Percentiles rank a stretch among this genome's conserved stretches.
phyloP scores from a whole-genome alignment of 2,888 invertebrate genomes.

The Cosmorhoe ocellata region DNA sequence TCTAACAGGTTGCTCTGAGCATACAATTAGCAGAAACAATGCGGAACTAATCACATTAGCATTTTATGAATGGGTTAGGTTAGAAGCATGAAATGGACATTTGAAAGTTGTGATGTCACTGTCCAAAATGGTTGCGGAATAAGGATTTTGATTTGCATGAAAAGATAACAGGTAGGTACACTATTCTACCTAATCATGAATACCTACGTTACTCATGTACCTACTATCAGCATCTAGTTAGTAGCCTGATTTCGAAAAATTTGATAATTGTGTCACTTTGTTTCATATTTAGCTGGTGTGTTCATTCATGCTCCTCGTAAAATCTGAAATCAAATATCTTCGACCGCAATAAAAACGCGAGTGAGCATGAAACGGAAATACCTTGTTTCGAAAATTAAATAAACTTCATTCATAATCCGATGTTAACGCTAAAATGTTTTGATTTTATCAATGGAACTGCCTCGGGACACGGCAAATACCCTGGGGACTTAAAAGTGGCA shows the following conservation, averaged over 20 bases:
- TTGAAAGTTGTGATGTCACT: constrained; percentile 65
- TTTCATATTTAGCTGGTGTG: neutral
- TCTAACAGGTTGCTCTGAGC: constrained; percentile 50
- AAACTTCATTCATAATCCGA: constrained; percentile 30
- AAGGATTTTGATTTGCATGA: no score
- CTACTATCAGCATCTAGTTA: no score
- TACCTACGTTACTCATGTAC: no score
- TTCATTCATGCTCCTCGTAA: constrained; percentile 15
- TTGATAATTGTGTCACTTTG: no score
- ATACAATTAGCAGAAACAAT: constrained; percentile 70
- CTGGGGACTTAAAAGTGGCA: constrained; percentile 31
- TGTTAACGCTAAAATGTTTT: constrained; percentile 22
- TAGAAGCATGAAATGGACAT: constrained; percentile 57
- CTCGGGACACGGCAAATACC: constrained; percentile 24
- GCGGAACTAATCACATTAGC: constrained; percentile 67
- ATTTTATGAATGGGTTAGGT: constrained; percentile 71
- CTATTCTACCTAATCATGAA: no score
- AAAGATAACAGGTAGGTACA: no score
- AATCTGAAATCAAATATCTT: constrained; percentile 18
- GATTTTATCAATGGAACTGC: constrained; percentile 34
- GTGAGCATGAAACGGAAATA: constrained; percentile 33
- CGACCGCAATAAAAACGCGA: constrained; percentile 22
- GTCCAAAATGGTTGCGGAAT: constrained; percentile 30
- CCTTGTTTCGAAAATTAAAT: constrained; percentile 33
- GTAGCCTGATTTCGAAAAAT: no score